Evolutionary conservation across 2,888 invertebrate genomes (phyloP).

Genomic region (Abrostola tripartita): DNA sequence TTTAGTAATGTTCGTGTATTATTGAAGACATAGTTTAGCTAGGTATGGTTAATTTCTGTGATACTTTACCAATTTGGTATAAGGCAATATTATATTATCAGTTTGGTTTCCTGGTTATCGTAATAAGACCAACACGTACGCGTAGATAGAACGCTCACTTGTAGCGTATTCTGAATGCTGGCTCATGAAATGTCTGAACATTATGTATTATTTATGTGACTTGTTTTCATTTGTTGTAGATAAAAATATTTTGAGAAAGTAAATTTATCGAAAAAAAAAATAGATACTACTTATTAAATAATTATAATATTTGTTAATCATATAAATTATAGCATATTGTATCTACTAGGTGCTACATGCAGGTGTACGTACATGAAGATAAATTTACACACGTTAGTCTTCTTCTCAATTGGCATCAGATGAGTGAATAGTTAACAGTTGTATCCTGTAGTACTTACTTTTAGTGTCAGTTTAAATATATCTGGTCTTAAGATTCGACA

Average conservation of each 20-base stretch:
- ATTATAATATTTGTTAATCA: conserved; percentile 53
- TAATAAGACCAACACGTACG: conserved; percentile 36
- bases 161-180: conserved; percentile 30
- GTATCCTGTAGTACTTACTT: conserved; percentile 40
- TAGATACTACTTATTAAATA: conserved; percentile 55
- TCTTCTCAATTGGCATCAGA: conserved; percentile 53
- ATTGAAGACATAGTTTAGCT: conserved; percentile 84
- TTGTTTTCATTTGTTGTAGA: conserved; percentile 44
- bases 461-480: conserved; percentile 25
- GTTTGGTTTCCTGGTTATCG: conserved; percentile 66
- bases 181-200: conserved; percentile 41
- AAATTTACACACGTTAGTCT: conserved; percentile 51
- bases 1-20: conserved; percentile 73
- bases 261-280: conserved; percentile 55
- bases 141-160: conserved; percentile 42
- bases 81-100: conserved; percentile 80
- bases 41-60: conserved; percentile 88
- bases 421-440: conserved; percentile 44
- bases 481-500: conserved; percentile 14
- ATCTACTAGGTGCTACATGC: conserved; percentile 48
- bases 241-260: conserved; percentile 52
- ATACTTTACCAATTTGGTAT: conserved; percentile 87
- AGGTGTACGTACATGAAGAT: conserved; percentile 36
- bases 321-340: conserved; percentile 57
- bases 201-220: conserved; percentile 50